Evolutionary conservation across 2,888 invertebrate genomes (phyloP).

Genomic region (Dryobotodes eremita): DNA sequence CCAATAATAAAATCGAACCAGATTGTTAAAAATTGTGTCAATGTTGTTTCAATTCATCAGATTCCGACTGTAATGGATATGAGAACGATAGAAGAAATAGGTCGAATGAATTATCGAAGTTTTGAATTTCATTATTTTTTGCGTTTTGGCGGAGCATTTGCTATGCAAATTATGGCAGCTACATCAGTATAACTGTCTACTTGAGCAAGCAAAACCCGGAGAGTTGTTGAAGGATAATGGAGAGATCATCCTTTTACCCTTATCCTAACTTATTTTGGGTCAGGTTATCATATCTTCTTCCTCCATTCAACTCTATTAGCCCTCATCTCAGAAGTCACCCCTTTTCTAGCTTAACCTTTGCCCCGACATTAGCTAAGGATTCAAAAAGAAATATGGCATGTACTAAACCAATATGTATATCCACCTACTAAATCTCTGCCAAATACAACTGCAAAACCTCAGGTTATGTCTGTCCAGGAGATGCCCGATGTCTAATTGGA

Average conservation of each 20-base stretch:
- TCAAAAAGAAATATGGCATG: not conserved
- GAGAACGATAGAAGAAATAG: constrained; percentile 40
- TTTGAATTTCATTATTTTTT: not conserved
- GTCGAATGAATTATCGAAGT: constrained; percentile 36
- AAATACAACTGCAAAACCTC: constrained; percentile 7
- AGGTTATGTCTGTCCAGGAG: not conserved
- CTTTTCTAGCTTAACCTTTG: not conserved
- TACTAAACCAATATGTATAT: not conserved
- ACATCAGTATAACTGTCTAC: not conserved
- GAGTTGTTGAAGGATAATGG: not conserved
- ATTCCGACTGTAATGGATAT: constrained; percentile 35
- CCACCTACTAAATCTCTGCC: not conserved
- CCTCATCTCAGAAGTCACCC: not conserved
- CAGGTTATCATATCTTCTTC: no score
- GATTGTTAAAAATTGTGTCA: constrained; percentile 60
- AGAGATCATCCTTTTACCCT: not conserved
- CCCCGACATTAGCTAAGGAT: not conserved
- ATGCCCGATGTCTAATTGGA: constrained; percentile 5
- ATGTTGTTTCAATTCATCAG: constrained; percentile 61
- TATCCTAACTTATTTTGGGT: not conserved
- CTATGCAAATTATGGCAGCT: no score
- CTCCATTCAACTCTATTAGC: not conserved
- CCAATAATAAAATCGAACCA: constrained; percentile 43
- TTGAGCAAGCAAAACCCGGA: not conserved
- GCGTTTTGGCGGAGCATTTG: not conserved